Base-by-base conservation (phyloP, 2,113 vertebrate genomes). In the Mustela nigripes region DNA sequence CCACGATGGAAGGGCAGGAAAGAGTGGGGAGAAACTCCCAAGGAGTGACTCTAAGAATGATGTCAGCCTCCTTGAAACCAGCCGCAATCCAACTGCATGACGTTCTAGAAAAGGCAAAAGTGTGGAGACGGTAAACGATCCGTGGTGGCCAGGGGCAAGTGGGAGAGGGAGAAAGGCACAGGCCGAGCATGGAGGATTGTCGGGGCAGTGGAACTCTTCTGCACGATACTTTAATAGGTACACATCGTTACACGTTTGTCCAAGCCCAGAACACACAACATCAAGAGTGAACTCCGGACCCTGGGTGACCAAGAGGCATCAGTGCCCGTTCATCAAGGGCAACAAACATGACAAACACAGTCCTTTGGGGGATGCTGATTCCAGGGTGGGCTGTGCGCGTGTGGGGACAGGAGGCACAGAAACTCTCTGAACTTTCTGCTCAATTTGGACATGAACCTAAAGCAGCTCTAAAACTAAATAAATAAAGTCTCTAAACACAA, bases 341-440 rank as follows among this genome's bases (percentile, higher is more conserved):
- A 67, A 42, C n/a, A 16, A 58, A 28, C 1, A 21, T 1, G 45
- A 28, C 1, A 21, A 0, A 5, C 45, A 26, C 12, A 26, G 8
- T 48, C 26, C n/a, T 19, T 4, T 56, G 71, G 19, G 12, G 60
- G 53, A 5, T 56, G 36, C 2, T 58, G 60, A 19, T 5, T 8
- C 2, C 2, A 31, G 21, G 26, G 60, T 26, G 7, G 45, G 60
- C 58, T 33, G n/a, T 31, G 58, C 2, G 1, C 0, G 0, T 58
- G 48, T 33, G 3, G 11, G 8, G 19, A 42, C 26, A 86, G 19
- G 19, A 42, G 19, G 24, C 9, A 19, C 1, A 36, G 36, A 36
- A 42, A 78, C 11, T 65, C 62, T 80, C 58, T 5, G 33, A 22
- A 69, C 84, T 39, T 45, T 42, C 22, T 71, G 78, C 24, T 76